phyloP scores from a whole-genome alignment of 2,888 invertebrate genomes.

The Netelia melanura region DNA sequence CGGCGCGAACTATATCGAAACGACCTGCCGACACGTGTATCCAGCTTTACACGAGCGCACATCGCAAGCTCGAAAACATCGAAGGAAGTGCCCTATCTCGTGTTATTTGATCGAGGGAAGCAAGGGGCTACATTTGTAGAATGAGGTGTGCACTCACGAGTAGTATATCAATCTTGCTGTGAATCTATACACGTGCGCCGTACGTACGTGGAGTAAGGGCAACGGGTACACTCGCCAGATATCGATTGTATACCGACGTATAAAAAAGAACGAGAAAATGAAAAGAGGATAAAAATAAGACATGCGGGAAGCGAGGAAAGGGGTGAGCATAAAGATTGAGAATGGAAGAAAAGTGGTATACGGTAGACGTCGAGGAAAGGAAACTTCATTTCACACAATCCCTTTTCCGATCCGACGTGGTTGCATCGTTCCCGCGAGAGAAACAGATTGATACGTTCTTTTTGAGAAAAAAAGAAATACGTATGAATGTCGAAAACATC shows the following conservation, averaged over 20 bases:
- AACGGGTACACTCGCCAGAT: slow-evolving; percentile 11
- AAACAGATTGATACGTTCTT: slow-evolving; percentile 60
- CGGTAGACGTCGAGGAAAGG: slow-evolving; percentile 28
- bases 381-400: slow-evolving; percentile 57
- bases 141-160: slow-evolving; percentile 24
- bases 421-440: slow-evolving; percentile 34
- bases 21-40: neutral
- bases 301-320: neutral
- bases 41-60: neutral
- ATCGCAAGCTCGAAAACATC: slow-evolving; percentile 9
- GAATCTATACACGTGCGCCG: slow-evolving; percentile 2
- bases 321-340: neutral
- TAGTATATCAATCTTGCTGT: slow-evolving; percentile 45
- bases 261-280: slow-evolving; percentile 39
- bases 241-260: slow-evolving; percentile 45
- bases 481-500: slow-evolving; percentile 2
- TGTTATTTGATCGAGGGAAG: slow-evolving; percentile 55
- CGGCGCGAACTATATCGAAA: neutral
- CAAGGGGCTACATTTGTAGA: neutral
- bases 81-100: slow-evolving; percentile 9
- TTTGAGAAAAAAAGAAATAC: slow-evolving; percentile 18
- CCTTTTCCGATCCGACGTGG: slow-evolving; percentile 25
- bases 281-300: slow-evolving; percentile 29
- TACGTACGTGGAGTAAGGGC: slow-evolving; percentile 30
- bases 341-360: slow-evolving; percentile 13